phyloP scores from a whole-genome alignment of 2,888 invertebrate genomes.

The Eupithecia insigniata region DNA sequence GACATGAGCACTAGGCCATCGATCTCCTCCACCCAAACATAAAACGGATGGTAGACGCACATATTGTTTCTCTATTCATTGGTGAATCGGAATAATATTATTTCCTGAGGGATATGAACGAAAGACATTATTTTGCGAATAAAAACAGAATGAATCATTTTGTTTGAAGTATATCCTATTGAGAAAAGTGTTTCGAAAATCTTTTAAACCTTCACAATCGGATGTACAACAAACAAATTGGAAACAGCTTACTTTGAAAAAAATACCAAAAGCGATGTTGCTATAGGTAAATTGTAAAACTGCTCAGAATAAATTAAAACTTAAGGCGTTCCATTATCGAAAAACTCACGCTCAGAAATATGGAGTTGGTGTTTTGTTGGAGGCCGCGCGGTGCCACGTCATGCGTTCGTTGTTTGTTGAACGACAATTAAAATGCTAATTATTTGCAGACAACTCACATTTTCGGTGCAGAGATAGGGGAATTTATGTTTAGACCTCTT shows the following conservation, averaged over 20 bases:
- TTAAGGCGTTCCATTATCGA: conserved; percentile 26
- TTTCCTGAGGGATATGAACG: conserved; percentile 46
- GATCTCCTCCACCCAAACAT: conserved; percentile 31
- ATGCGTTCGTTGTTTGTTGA: conserved; percentile 57
- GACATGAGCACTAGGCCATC: not conserved
- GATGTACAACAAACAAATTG: not conserved
- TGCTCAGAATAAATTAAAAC: conserved; percentile 22
- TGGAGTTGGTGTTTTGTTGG: conserved; percentile 52
- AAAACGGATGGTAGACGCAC: conserved; percentile 39
- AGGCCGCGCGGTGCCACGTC: conserved; percentile 37
- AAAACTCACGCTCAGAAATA: conserved; percentile 49
- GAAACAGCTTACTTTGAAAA: conserved; percentile 1
- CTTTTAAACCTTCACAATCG: conserved; percentile 1
- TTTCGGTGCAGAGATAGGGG: conserved; percentile 53
- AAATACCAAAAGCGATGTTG: conserved; percentile 2
- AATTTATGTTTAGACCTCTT: conserved; percentile 32
- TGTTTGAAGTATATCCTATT: conserved; percentile 7
- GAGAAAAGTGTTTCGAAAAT: not conserved
- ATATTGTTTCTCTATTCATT: conserved; percentile 48
- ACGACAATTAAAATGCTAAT: conserved; percentile 75
- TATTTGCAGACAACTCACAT: conserved; percentile 68
- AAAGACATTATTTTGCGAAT: conserved; percentile 35
- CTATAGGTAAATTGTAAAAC: conserved; percentile 3
- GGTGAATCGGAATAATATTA: conserved; percentile 49
- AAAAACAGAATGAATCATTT: conserved; percentile 38